phyloP scores from a whole-genome alignment of 2,113 vertebrate species.

The Calcarius ornatus region DNA sequence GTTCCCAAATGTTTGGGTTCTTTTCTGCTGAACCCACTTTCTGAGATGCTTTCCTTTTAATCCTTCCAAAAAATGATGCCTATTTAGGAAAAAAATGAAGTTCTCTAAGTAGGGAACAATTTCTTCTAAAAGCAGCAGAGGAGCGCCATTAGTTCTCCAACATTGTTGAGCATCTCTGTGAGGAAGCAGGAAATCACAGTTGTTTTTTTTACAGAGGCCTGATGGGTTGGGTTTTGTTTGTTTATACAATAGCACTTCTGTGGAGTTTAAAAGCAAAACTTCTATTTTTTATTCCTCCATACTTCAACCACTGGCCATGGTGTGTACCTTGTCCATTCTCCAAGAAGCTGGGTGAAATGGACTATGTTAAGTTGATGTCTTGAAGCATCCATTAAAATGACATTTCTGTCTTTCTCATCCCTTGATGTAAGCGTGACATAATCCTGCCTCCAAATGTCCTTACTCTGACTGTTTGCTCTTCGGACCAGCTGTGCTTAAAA shows the following conservation, averaged over 20 bases:
- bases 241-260: background rate
- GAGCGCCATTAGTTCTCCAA: background rate
- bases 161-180: background rate
- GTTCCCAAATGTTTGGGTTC: background rate
- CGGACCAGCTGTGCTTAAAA: background rate
- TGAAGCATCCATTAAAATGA: background rate
- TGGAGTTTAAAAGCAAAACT: background rate
- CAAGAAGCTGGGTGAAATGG: background rate
- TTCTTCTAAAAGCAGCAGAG: background rate
- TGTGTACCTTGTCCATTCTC: background rate
- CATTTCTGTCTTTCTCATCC: background rate
- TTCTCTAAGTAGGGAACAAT: background rate
- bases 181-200: background rate
- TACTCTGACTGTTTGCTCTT: background rate
- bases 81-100: background rate
- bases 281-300: background rate
- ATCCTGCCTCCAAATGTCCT: background rate
- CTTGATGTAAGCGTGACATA: background rate
- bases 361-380: background rate
- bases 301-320: background rate
- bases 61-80: background rate
- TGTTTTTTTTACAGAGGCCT: background rate
- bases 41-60: background rate
- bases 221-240: background rate
- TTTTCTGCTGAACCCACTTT: background rate